These are phyloP conservation scores for Lithophane ornitopus DNA, from an alignment of 2,888 invertebrate genomes.

Conservation along the genomic window DNA sequence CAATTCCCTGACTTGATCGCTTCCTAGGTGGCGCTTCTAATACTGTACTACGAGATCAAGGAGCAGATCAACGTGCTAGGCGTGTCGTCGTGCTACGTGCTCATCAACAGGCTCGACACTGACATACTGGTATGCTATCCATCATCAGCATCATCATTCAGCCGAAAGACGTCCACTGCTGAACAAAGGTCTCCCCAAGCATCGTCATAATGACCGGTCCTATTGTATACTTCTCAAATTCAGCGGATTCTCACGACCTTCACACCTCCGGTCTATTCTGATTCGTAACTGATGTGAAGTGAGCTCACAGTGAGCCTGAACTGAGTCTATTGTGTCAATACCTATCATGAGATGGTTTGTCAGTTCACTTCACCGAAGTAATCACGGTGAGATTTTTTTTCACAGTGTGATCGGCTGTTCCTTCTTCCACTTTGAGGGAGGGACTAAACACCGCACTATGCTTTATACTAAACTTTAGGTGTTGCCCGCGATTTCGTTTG, in stretches of 20 bases:
- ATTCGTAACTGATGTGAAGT: background rate
- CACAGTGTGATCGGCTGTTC: too few relatives aligned
- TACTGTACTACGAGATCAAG: constrained; percentile 91
- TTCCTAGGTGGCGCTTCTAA: constrained; percentile 91
- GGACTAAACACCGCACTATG: too few relatives aligned
- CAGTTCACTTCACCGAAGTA: background rate
- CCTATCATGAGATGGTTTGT: too few relatives aligned
- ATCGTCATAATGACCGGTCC: background rate
- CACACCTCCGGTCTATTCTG: background rate
- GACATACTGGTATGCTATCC: constrained; percentile 88
- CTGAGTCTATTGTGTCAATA: too few relatives aligned
- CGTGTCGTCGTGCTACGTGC: constrained; percentile 91
- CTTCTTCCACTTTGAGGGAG: too few relatives aligned
- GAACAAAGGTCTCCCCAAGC: too few relatives aligned
- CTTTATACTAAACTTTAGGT: too few relatives aligned
- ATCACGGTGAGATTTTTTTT: background rate
- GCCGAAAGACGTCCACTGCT: background rate
- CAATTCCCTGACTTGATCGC: background rate
- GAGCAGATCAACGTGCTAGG: constrained; percentile 93
- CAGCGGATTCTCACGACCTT: too few relatives aligned
- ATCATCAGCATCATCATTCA: too few relatives aligned
- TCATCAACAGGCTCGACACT: constrained; percentile 91
- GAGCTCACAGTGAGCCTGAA: too few relatives aligned
- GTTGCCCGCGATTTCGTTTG: too few relatives aligned
- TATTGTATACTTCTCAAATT: too few relatives aligned